Evolutionary conservation across 2,797 vertebrate species (phyloP), one percentile per base, ranked within the genome.

Genomic region (Margarornis squamiger): DNA sequence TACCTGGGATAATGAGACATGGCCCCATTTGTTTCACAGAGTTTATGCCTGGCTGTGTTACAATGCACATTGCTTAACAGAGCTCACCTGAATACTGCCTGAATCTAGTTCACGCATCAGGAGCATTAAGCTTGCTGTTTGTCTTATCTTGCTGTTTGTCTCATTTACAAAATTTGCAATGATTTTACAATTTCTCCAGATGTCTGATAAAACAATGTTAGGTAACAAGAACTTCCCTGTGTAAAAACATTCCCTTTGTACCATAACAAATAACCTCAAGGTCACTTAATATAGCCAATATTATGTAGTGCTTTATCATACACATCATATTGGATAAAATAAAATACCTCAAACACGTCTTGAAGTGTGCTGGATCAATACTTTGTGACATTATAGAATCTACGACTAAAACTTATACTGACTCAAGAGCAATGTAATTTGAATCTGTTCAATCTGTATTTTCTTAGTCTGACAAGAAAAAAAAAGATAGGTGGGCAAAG

Each of bases 181-280:
- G 65, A 41, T 52, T 90, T 86, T 55, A 66, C 26, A 58, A 7
- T 84, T 84, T 80, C 20, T 78, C 29, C 36, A 57, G 24, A 30
- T 54, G 10, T 45, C 23, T 0, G 1, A 79, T 12, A 66, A 4
- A 71, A 65, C 3, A 45, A 10, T 2, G 1, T 54, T 66, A 74
- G 8, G n/a, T 22, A 82, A 63, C 16, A 52, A 63, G 43, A 84
- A 43, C 4, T 45, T 83, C 63, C n/a, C 29, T 58, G 3, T 15
- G 32, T 27, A 45, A 74, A 78, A 92, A 63, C 14, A 49, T 38
- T 49, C 8, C 41, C 34, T 72, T 52, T 68, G 27, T 63, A 54
- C 61, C 45, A 10, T 36, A 67, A 34, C 21, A 48, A 51, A 10
- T 52, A 75, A 63, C 19, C 16, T 49, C 30, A 48, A 67, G 68